These are phyloP conservation scores for Nomada lathburiana DNA, from an alignment of 2,888 invertebrate species.

Conservation along the genomic window DNA sequence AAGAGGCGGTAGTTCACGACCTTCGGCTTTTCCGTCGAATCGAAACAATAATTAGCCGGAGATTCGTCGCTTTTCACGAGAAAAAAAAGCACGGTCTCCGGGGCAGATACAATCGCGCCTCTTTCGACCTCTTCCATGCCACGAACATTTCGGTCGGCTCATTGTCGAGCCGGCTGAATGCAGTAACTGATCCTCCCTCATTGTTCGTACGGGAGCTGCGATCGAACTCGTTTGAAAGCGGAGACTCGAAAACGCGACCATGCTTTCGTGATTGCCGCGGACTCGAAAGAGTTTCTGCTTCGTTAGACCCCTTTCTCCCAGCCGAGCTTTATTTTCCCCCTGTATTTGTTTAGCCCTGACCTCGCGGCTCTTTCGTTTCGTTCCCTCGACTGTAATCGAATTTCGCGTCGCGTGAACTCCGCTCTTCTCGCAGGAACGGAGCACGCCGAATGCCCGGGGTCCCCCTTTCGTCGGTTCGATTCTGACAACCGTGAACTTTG, in stretches of 20 bases:
- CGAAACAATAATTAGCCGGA: conserved; percentile 29
- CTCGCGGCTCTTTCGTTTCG: not conserved
- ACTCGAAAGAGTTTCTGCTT: conserved; percentile 54
- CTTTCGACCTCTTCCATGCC: conserved; percentile 18
- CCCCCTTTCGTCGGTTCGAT: not conserved
- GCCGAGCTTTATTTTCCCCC: not conserved
- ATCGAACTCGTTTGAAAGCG: conserved; percentile 35
- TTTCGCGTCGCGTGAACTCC: not conserved
- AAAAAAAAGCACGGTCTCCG: conserved; percentile 1
- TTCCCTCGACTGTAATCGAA: conserved; percentile 14
- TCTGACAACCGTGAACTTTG: not conserved
- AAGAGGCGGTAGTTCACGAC: not conserved
- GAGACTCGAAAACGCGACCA: not conserved
- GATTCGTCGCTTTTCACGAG: conserved; percentile 15
- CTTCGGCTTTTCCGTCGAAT: not conserved
- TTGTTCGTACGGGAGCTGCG: conserved; percentile 37
- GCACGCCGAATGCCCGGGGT: too few species aligned
- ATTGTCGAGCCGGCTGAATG: conserved; percentile 45
- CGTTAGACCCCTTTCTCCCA: conserved; percentile 41
- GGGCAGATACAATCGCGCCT: conserved; percentile 25
- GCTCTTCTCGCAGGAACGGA: not conserved
- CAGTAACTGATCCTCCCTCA: conserved; percentile 32
- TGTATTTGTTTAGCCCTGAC: conserved; percentile 12
- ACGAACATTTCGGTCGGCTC: conserved; percentile 39
- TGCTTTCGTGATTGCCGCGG: conserved; percentile 10